phyloP scores from a whole-genome alignment of 2,888 invertebrate genomes.

The Ennomos fuscantarius region DNA sequence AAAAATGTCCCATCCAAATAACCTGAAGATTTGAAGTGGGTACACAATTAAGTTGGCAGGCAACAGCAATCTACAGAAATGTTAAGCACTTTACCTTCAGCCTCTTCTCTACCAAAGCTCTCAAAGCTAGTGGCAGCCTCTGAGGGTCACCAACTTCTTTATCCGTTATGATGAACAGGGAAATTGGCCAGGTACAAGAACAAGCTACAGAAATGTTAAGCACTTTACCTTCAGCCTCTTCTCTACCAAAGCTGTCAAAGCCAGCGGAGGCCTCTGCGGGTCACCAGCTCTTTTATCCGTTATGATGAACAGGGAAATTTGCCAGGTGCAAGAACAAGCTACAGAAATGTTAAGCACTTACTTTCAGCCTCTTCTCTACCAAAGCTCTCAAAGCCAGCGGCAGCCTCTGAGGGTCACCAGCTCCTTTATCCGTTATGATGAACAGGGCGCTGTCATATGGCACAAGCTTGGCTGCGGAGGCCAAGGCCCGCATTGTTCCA shows the following conservation, averaged over 20 bases:
- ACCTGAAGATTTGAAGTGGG: too few relatives aligned
- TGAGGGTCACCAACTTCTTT: conserved; percentile 80
- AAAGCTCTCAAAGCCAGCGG: conserved; percentile 70
- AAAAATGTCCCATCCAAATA: too few relatives aligned
- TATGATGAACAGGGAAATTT: too few relatives aligned
- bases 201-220: too few relatives aligned
- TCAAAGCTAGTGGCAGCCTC: conserved; percentile 65
- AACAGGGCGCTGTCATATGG: conserved; percentile 87
- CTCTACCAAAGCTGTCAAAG: conserved; percentile 71
- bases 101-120: conserved; percentile 74
- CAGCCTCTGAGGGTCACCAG: conserved; percentile 75
- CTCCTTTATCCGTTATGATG: conserved; percentile 83
- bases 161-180: conserved; percentile 62
- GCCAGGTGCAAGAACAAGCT: too few relatives aligned
- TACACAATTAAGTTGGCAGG: too few relatives aligned
- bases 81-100: conserved; percentile 71
- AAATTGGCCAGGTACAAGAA: too few relatives aligned
- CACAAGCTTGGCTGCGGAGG: conserved; percentile 85
- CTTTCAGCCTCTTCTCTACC: conserved; percentile 75
- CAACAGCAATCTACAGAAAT: too few relatives aligned
- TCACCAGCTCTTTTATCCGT: conserved; percentile 85
- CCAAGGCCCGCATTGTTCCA: conserved; percentile 85
- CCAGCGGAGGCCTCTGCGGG: conserved; percentile 65
- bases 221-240: conserved; percentile 73
- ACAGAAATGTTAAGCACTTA: conserved; percentile 22